phyloP scores from a whole-genome alignment of 1,140 invertebrate species.

The Neodiprion fabricii region DNA sequence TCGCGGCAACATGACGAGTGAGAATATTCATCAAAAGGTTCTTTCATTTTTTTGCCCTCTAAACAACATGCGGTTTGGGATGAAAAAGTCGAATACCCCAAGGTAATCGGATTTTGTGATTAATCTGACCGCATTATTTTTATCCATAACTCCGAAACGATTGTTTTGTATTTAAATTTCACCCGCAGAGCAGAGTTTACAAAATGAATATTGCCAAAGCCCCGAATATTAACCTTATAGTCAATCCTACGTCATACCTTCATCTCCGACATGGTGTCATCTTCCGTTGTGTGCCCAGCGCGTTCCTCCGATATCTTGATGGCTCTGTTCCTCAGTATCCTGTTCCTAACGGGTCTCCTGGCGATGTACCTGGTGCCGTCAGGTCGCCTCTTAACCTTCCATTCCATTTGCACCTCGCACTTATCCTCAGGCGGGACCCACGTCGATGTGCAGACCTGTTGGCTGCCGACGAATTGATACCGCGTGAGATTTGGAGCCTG shows the following conservation, averaged over 20 bases:
- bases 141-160: no score
- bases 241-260: conserved; percentile 60
- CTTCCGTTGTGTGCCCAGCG: conserved; percentile 79
- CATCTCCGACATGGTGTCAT: conserved; percentile 82
- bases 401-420: conserved; percentile 69
- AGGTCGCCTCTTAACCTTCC: conserved; percentile 80
- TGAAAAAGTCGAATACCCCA: no score
- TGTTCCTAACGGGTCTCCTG: conserved; percentile 72
- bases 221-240: no score
- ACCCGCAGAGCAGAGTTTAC: no score
- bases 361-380: conserved; percentile 84
- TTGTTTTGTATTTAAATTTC: no score
- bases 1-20: no score
- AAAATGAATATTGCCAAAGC: no score
- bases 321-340: conserved; percentile 74
- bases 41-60: no score
- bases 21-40: no score
- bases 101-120: no score
- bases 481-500: conserved; percentile 66
- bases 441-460: conserved; percentile 57
- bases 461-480: conserved; percentile 68
- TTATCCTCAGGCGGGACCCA: conserved; percentile 51
- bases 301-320: conserved; percentile 74
- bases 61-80: no score
- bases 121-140: no score